Evolutionary conservation across 2,797 vertebrate species (phyloP).

Genomic region (Taeniopygia guttata): DNA sequence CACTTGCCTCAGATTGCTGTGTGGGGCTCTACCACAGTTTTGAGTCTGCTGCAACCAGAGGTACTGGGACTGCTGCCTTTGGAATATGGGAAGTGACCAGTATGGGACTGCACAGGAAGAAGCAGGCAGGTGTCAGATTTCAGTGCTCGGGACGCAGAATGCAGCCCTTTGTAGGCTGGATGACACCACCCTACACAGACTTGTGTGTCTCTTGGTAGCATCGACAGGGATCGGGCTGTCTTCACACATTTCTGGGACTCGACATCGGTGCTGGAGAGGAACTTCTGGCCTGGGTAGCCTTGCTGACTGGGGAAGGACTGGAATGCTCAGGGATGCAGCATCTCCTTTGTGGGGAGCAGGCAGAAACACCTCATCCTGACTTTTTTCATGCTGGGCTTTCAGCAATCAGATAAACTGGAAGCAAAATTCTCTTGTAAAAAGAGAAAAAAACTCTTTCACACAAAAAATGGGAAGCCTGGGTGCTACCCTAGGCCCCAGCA

Average conservation of each 20-base stretch:
- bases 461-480: not conserved
- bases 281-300: not conserved
- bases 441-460: not conserved
- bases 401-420: not conserved
- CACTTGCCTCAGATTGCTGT: not conserved
- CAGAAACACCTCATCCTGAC: not conserved
- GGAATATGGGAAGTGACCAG: not conserved
- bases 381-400: not conserved
- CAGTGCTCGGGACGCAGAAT: not conserved
- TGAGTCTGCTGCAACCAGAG: accelerated
- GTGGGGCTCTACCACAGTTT: accelerated
- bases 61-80: not conserved
- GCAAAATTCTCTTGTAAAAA: not conserved
- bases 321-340: not conserved
- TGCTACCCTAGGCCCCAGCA: not conserved
- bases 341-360: accelerated
- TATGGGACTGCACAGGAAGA: accelerated
- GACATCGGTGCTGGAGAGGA: not conserved
- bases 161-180: not conserved
- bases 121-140: not conserved
- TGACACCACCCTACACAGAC: accelerated
- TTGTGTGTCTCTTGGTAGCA: accelerated
- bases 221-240: accelerated
- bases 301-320: accelerated
- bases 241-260: not conserved